These are phyloP conservation scores for Pristionchus fissidentatus DNA, from an alignment of 2,888 invertebrate genomes.

Conservation along the genomic window DNA sequence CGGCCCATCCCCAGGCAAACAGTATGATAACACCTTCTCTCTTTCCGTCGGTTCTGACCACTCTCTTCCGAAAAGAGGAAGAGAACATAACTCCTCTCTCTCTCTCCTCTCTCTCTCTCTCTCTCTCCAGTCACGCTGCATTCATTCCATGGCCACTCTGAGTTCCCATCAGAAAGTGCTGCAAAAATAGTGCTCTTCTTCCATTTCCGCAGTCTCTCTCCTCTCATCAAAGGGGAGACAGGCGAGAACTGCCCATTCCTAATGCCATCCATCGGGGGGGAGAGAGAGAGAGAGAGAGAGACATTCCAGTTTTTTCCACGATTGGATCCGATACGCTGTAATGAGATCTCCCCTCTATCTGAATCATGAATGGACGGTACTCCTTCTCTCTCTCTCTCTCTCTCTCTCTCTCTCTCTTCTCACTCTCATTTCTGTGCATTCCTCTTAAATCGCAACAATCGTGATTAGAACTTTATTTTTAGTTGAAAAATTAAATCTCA, in stretches of 20 bases:
- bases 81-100: neutral
- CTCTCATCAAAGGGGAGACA: neutral
- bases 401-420: no score
- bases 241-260: conserved; percentile 15
- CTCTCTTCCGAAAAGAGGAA: no score
- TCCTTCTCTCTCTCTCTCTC: no score
- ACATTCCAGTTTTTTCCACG: conserved; percentile 43
- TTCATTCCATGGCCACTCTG: neutral
- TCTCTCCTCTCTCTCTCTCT: conserved; percentile 33
- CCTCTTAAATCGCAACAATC: no score
- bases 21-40: neutral
- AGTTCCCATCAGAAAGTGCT: conserved; percentile 28
- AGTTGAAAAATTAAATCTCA: no score
- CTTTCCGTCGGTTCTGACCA: neutral
- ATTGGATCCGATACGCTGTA: conserved; percentile 22
- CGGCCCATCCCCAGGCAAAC: no score
- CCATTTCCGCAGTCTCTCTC: neutral
- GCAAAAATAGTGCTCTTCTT: neutral
- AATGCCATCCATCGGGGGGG: conserved; percentile 23
- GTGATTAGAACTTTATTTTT: no score
- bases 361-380: no score
- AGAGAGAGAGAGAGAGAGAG: no score
- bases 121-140: neutral
- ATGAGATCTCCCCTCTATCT: no score
- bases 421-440: no score